Evolutionary conservation across 1,140 invertebrate species (phyloP).

Genomic region (Bombus waltoni): DNA sequence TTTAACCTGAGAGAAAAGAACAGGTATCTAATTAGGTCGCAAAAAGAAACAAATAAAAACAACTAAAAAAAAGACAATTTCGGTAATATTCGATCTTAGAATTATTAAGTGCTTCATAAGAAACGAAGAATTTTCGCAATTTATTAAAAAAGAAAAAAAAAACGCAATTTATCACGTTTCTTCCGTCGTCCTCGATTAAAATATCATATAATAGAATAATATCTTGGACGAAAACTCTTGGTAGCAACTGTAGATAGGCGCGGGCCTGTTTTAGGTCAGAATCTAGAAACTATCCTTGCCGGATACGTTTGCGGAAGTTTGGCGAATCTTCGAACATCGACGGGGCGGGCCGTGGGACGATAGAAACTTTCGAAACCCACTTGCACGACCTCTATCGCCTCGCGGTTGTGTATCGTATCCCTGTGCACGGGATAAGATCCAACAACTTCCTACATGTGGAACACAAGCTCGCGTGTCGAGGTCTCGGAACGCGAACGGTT

Average conservation of each 20-base stretch:
- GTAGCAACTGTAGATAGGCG: too few species aligned
- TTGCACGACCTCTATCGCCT: conserved; percentile 6
- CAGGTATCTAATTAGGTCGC: too few species aligned
- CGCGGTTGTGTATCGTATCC: neutral
- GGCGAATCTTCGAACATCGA: conserved; percentile 3
- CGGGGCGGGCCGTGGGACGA: neutral
- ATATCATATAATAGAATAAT: neutral
- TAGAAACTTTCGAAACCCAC: conserved; percentile 35
- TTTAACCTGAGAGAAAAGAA: neutral
- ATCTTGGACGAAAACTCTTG: neutral
- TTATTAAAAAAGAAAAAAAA: neutral
- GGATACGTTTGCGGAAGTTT: conserved; percentile 18
- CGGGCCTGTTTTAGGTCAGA: neutral
- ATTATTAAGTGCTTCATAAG: neutral
- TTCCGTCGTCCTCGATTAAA: neutral
- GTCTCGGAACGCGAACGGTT: neutral
- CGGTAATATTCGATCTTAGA: neutral
- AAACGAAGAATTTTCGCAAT: neutral
- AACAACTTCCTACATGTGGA: conserved; percentile 8
- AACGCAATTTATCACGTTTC: neutral
- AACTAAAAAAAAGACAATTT: too few species aligned
- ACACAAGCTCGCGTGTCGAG: neutral
- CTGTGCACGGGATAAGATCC: neutral
- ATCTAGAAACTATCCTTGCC: neutral
- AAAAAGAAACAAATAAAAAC: too few species aligned